Conservation (phyloP, 2,888 invertebrate species). For the Osedax fenrisi region DNA sequence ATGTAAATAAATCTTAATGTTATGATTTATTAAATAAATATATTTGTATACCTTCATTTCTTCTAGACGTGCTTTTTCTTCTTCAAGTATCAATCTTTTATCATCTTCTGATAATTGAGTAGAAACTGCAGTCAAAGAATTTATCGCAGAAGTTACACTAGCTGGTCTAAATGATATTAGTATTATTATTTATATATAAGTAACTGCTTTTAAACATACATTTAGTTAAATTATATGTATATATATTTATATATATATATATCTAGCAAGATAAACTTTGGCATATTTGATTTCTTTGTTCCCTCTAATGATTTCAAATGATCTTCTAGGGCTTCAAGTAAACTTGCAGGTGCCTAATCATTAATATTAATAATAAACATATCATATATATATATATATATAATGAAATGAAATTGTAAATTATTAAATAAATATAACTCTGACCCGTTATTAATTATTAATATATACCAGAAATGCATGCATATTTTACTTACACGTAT, state of each 20-base stretch:
- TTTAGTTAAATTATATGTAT: too few relatives aligned
- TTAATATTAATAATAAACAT: background rate
- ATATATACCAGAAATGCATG: background rate
- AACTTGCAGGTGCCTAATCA: slow-evolving; percentile 72
- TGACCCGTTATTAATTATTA: too few relatives aligned
- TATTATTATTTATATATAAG: too few relatives aligned
- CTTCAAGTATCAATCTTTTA: slow-evolving; percentile 74
- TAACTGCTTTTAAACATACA: background rate
- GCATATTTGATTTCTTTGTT: slow-evolving; percentile 33
- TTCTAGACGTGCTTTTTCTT: slow-evolving; percentile 88
- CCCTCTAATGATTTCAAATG: slow-evolving; percentile 76
- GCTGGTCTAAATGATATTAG: slow-evolving; percentile 9
- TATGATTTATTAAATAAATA: too few relatives aligned
- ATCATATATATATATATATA: background rate
- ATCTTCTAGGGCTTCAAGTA: slow-evolving; percentile 88
- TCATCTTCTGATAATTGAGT: slow-evolving; percentile 68
- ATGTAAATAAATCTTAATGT: too few relatives aligned
- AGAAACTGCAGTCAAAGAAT: slow-evolving; percentile 49
- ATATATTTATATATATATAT: too few relatives aligned
- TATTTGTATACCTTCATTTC: slow-evolving; percentile 89
- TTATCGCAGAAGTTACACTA: slow-evolving; percentile 12
- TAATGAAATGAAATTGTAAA: background rate
- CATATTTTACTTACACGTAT: background rate
- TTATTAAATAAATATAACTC: too few relatives aligned
- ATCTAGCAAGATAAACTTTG: too few relatives aligned